These are phyloP conservation scores for Palloptera scutellata DNA, from an alignment of 2,888 invertebrate genomes.

Conservation along the genomic window DNA sequence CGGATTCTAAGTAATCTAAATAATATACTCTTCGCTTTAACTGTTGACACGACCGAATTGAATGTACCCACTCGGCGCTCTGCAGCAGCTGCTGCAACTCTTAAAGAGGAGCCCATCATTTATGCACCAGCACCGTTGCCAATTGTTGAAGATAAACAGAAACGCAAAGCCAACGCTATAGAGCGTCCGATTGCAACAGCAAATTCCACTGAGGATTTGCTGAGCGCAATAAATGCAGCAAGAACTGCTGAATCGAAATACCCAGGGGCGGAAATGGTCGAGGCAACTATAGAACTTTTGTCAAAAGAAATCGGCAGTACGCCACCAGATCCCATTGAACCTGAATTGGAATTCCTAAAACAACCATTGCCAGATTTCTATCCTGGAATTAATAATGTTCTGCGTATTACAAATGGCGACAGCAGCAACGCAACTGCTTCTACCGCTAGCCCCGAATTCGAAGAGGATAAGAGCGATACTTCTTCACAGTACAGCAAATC, in stretches of 20 bases:
- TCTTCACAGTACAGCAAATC: slow-evolving; percentile 61
- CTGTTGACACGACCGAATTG: slow-evolving; percentile 85
- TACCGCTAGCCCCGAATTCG: slow-evolving; percentile 22
- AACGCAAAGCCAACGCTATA: slow-evolving; percentile 44
- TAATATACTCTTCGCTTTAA: slow-evolving; percentile 90
- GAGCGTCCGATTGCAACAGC: slow-evolving; percentile 57
- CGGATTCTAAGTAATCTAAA: slow-evolving; percentile 88
- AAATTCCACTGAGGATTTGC: slow-evolving; percentile 50
- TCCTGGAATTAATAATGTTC: slow-evolving; percentile 18
- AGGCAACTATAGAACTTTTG: slow-evolving; percentile 22
- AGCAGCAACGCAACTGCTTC: not conserved
- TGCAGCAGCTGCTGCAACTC: not conserved
- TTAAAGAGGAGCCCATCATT: slow-evolving; percentile 72
- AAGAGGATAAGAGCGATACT: slow-evolving; percentile 55
- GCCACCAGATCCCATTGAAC: slow-evolving; percentile 52
- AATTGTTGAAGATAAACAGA: slow-evolving; percentile 41
- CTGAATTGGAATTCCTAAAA: slow-evolving; percentile 54
- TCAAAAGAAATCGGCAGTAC: slow-evolving; percentile 20
- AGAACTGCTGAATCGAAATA: slow-evolving; percentile 30
- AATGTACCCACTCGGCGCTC: slow-evolving; percentile 64
- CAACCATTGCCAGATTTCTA: slow-evolving; percentile 45
- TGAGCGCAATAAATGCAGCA: slow-evolving; percentile 37
- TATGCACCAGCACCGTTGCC: slow-evolving; percentile 71
- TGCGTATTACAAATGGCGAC: not conserved
- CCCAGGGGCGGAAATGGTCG: slow-evolving; percentile 22